Percentiles rank a stretch among this genome's conserved stretches.
Evolutionary conservation across 2,888 invertebrate species (phyloP).

Genomic region (Rotaria socialis): DNA sequence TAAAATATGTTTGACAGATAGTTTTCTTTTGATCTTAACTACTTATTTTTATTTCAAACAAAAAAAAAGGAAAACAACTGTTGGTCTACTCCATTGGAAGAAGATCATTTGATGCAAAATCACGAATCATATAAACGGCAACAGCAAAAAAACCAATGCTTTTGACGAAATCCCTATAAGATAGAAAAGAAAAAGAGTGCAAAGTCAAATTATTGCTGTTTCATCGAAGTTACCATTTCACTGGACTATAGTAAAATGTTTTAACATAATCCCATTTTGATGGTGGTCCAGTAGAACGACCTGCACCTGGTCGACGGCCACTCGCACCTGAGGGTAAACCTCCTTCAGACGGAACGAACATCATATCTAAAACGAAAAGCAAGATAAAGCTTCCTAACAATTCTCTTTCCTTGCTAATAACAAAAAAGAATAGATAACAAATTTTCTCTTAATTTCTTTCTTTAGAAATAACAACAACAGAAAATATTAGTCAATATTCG

Average conservation of each 20-base stretch:
- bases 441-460: background rate
- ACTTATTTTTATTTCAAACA: background rate
- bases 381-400: background rate
- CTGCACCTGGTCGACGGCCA: background rate
- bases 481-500: background rate
- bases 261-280: background rate
- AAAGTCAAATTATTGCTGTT: too few relatives aligned
- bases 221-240: background rate
- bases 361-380: background rate
- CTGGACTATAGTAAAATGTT: background rate
- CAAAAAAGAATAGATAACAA: background rate
- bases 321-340: background rate
- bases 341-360: background rate
- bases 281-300: background rate
- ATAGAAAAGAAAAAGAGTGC: background rate
- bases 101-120: conserved; percentile 23
- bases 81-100: background rate
- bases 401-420: background rate
- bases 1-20: too few relatives aligned
- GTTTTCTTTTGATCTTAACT: too few relatives aligned
- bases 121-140: background rate
- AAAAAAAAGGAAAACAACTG: background rate
- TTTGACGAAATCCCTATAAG: background rate
- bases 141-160: background rate
- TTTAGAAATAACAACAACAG: background rate